Conservation (phyloP, 23 tunicate genomes). For the Ciona savignyi region DNA sequence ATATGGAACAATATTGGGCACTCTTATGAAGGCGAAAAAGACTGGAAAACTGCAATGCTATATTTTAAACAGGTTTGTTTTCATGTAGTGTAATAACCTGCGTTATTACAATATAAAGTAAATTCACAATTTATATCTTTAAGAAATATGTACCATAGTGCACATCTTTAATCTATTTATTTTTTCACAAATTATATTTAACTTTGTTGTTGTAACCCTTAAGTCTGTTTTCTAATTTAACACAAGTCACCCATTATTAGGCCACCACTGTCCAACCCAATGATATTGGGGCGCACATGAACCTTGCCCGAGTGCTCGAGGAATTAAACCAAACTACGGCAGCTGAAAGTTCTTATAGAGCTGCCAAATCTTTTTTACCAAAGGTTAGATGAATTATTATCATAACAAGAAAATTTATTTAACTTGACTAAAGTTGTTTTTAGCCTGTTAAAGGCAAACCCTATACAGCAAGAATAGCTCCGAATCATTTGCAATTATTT, state of each 20-base stretch:
- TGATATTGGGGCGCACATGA: constrained; percentile 66
- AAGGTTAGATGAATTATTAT: constrained; percentile 13
- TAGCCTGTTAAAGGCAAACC: constrained; percentile 30
- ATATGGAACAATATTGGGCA: constrained; percentile 90
- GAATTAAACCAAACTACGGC: constrained; percentile 4
- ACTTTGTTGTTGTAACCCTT: background rate
- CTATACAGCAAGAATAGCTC: constrained; percentile 41
- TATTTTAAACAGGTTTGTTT: constrained; percentile 11
- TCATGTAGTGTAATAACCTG: background rate
- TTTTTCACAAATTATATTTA: background rate
- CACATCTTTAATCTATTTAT: no score
- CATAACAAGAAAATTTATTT: background rate
- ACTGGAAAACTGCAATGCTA: constrained; percentile 10
- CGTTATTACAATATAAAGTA: background rate
- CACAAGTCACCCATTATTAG: no score
- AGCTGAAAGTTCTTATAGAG: constrained; percentile 51
- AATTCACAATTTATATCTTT: no score
- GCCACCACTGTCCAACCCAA: constrained; percentile 69
- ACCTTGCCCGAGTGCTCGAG: constrained; percentile 40
- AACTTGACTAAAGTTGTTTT: background rate
- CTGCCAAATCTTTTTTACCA: constrained; percentile 47
- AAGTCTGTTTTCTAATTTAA: constrained; percentile 4
- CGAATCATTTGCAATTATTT: constrained; percentile 52
- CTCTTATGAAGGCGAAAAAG: constrained; percentile 24
- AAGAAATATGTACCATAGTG: no score